These are phyloP conservation scores for Muricea muricata DNA, from an alignment of 92 coral and sea anemone genomes.

Conservation along the genomic window DNA sequence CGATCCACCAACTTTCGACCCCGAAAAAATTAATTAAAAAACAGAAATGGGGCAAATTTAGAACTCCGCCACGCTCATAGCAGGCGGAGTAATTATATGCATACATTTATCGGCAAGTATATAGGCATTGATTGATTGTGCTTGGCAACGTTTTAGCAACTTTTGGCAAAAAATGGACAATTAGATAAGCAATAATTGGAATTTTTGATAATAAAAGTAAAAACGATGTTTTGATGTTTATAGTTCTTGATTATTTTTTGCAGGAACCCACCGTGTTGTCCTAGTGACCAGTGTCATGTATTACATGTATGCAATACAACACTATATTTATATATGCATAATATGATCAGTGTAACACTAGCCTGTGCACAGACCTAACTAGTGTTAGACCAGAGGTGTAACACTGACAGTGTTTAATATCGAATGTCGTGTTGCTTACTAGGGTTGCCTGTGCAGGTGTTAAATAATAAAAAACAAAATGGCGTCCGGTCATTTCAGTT, in stretches of 20 bases:
- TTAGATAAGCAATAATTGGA: constrained; percentile 16
- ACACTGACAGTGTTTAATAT: neutral
- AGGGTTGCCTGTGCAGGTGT: constrained; percentile 7
- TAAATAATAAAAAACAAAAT: neutral
- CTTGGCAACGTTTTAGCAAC: constrained; percentile 6
- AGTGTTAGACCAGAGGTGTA: too few species aligned
- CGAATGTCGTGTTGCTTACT: constrained; percentile 4
- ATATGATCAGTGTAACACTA: neutral
- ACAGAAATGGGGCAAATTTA: too few species aligned
- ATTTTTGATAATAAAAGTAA: constrained; percentile 5
- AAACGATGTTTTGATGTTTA: constrained; percentile 7
- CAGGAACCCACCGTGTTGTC: constrained; percentile 5
- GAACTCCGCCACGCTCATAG: too few species aligned
- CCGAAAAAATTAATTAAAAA: too few species aligned
- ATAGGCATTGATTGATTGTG: too few species aligned
- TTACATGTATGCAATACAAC: neutral
- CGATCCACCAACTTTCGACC: too few species aligned
- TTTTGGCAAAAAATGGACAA: constrained; percentile 20
- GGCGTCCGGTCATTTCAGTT: constrained; percentile 21
- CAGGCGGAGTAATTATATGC: too few species aligned
- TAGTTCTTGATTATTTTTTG: constrained; percentile 3
- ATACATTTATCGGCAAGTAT: too few species aligned
- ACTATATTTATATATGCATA: neutral
- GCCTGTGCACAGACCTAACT: too few species aligned
- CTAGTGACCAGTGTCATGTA: neutral